Percentiles rank a stretch among this genome's conserved stretches.
Conservation (phyloP, 2,888 invertebrate genomes). For the Xylocampa areola region DNA sequence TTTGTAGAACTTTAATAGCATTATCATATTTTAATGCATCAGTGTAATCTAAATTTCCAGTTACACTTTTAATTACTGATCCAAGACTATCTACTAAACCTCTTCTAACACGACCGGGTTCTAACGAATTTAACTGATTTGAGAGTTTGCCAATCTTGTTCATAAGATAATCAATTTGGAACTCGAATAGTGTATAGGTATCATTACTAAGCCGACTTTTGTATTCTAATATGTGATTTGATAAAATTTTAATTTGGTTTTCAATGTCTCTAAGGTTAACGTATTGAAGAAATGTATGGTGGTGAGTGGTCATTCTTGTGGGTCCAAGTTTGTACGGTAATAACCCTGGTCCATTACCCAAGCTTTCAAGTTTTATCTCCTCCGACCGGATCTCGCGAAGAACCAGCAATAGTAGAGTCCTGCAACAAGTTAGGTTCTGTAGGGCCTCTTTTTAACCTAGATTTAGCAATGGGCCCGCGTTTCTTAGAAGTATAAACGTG, state of each 20-base stretch:
- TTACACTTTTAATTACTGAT: not conserved
- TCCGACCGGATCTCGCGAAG: not conserved
- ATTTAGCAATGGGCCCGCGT: conserved; percentile 18
- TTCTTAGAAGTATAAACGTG: not conserved
- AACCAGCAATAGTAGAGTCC: not conserved
- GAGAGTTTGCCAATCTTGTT: not conserved
- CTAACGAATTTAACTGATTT: not conserved
- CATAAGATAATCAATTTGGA: conserved; percentile 14
- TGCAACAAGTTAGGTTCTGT: not conserved
- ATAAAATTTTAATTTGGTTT: conserved; percentile 11
- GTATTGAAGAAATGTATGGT: conserved; percentile 44
- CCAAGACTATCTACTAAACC: not conserved
- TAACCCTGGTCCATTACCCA: conserved; percentile 33
- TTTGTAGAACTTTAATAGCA: not conserved
- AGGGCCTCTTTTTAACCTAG: conserved; percentile 1
- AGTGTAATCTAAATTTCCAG: not conserved
- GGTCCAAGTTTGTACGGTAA: conserved; percentile 49
- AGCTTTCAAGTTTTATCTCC: conserved; percentile 14
- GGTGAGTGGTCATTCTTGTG: conserved; percentile 40
- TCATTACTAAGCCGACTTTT: conserved; percentile 10
- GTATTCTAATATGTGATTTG: conserved; percentile 18
- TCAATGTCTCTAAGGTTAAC: conserved; percentile 12
- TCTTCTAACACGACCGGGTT: not conserved
- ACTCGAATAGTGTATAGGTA: conserved; percentile 26
- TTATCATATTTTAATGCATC: not conserved